Percentiles rank a stretch among this genome's conserved stretches.
Conservation (phyloP, 2,888 invertebrate species). For the Parthenolecanium corni region DNA sequence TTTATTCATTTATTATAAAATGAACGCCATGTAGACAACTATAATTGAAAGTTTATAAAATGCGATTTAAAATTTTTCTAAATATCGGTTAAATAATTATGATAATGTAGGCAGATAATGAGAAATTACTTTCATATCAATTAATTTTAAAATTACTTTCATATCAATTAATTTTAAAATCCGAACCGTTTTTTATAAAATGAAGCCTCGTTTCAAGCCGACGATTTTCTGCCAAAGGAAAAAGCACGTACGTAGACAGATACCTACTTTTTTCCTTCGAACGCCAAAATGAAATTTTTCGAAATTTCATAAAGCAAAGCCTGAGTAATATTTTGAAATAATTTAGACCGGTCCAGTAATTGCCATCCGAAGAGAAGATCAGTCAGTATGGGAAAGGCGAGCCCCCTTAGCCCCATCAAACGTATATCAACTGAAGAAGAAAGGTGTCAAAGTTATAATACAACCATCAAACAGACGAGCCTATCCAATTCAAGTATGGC, state of each 20-base stretch:
- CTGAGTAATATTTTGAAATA: not conserved
- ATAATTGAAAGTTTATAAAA: too few species aligned
- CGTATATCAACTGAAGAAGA: conserved; percentile 72
- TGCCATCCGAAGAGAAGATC: conserved; percentile 81
- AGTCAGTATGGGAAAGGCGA: conserved; percentile 89
- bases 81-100: too few species aligned
- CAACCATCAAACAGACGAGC: conserved; percentile 96
- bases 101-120: too few species aligned
- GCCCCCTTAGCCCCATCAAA: conserved; percentile 89
- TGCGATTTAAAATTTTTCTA: too few species aligned
- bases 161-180: too few species aligned
- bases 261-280: not conserved
- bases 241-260: conserved; percentile 2
- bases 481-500: conserved; percentile 80
- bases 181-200: too few species aligned
- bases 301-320: not conserved
- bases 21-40: not conserved
- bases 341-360: conserved; percentile 50
- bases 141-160: too few species aligned
- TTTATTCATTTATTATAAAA: too few species aligned
- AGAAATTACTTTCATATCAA: too few species aligned
- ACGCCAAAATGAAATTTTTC: not conserved
- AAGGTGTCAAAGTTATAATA: conserved; percentile 87
- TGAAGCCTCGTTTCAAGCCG: too few species aligned
- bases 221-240: not conserved